Evolutionary conservation across 2,797 vertebrate species (phyloP).

Genomic region (Chrysocyon brachyurus): DNA sequence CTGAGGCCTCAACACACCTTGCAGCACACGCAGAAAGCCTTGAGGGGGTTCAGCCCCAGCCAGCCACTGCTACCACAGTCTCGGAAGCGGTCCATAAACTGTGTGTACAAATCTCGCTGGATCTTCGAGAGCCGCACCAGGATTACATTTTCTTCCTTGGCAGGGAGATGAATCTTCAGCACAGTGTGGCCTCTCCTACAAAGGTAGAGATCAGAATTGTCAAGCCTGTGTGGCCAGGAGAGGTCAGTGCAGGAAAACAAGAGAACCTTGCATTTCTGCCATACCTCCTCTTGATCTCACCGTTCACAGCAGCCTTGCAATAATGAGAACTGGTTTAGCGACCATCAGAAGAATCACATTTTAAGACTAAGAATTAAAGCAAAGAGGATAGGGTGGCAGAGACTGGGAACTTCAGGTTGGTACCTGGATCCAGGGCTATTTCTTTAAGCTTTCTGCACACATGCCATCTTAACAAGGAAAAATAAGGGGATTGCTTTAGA

Average conservation of each 20-base stretch:
- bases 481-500: background rate
- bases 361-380: constrained; percentile 32
- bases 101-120: constrained; percentile 97
- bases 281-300: background rate
- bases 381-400: background rate
- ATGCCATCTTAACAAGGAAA: background rate
- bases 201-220: constrained; percentile 68
- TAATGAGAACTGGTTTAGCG: background rate
- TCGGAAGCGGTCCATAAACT: constrained; percentile 99
- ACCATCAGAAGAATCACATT: background rate
- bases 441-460: background rate
- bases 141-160: constrained; percentile 97
- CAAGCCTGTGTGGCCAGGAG: background rate
- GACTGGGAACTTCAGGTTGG: background rate
- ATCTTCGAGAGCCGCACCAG: constrained; percentile 96
- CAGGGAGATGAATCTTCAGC: constrained; percentile 95
- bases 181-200: constrained; percentile 97
- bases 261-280: background rate
- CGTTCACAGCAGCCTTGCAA: background rate
- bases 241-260: background rate
- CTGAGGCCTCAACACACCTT: constrained; percentile 91
- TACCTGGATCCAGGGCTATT: background rate
- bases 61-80: constrained; percentile 98
- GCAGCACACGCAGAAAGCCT: constrained; percentile 99
- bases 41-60: constrained; percentile 98